These are phyloP conservation scores for Cephonodes hylas DNA, from an alignment of 2,888 invertebrate species.

Conservation along the genomic window DNA sequence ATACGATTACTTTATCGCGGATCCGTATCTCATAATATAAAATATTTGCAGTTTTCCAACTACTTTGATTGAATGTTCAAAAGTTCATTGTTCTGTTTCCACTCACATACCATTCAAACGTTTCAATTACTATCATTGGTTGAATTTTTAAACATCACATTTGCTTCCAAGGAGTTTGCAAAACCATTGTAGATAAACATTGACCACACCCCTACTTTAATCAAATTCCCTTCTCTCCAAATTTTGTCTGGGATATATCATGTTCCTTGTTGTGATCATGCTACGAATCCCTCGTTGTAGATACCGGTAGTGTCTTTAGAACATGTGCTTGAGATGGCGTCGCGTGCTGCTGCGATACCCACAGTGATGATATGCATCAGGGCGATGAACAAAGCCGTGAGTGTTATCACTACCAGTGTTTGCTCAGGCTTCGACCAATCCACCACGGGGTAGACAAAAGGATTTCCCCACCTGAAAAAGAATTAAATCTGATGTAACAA, in stretches of 20 bases:
- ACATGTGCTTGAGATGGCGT: constrained; percentile 49
- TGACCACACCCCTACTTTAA: background rate
- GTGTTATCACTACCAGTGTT: constrained; percentile 83
- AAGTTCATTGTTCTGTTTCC: too few relatives aligned
- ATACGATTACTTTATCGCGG: too few relatives aligned
- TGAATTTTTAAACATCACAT: too few relatives aligned
- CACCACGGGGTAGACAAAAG: constrained; percentile 88
- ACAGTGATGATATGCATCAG: constrained; percentile 84
- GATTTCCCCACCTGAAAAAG: constrained; percentile 82
- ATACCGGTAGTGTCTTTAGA: constrained; percentile 46
- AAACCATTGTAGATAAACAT: too few relatives aligned
- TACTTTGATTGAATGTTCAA: too few relatives aligned
- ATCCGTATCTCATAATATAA: too few relatives aligned
- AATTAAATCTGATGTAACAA: too few relatives aligned
- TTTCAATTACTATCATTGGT: too few relatives aligned
- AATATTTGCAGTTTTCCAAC: too few relatives aligned
- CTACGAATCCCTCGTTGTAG: constrained; percentile 65
- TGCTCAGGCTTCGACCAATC: constrained; percentile 88
- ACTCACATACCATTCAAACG: too few relatives aligned
- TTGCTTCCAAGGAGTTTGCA: too few relatives aligned
- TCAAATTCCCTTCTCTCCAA: background rate
- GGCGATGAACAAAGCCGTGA: constrained; percentile 84
- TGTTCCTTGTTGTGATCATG: constrained; percentile 29
- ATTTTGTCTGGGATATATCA: background rate
- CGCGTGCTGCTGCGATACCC: constrained; percentile 78